Evolutionary conservation across 2,113 vertebrate genomes (phyloP).

Genomic region (Nothoprocta pentlandii): DNA sequence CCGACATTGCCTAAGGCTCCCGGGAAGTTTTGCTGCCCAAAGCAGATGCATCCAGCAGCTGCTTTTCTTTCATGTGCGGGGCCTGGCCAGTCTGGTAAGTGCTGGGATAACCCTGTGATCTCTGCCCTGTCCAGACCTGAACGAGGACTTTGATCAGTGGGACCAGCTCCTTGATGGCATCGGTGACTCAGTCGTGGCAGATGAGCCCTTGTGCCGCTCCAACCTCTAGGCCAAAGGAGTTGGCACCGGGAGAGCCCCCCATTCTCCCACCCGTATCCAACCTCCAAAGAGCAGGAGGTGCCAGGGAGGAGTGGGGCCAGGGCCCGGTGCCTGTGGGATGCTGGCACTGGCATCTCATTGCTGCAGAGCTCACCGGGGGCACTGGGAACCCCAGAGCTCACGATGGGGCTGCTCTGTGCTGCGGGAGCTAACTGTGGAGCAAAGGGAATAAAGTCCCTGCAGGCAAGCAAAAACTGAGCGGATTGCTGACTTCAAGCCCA

Average conservation of each 20-base stretch:
- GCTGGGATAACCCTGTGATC: background rate
- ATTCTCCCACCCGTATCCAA: background rate
- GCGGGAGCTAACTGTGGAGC: background rate
- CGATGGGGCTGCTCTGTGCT: background rate
- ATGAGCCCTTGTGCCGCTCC: slow-evolving; percentile 33
- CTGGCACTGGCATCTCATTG: background rate
- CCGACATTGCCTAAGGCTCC: too few species aligned
- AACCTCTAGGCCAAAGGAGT: slow-evolving; percentile 47
- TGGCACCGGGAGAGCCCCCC: accelerated
- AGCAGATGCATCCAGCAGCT: accelerated
- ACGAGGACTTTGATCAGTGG: slow-evolving; percentile 71
- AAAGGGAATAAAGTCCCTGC: background rate
- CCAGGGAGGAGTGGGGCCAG: background rate
- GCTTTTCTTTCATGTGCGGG: background rate
- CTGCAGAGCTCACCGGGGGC: accelerated
- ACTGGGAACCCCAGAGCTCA: accelerated
- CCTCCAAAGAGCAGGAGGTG: background rate
- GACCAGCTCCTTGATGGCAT: slow-evolving; percentile 70
- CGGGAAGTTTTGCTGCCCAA: background rate
- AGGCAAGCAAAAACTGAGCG: background rate
- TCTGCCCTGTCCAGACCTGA: slow-evolving; percentile 65
- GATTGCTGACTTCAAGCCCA: background rate
- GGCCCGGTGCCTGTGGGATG: accelerated
- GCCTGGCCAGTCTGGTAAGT: accelerated
- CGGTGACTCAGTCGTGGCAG: slow-evolving; percentile 57